Base-by-base conservation (phyloP, 2,113 vertebrate genomes). In the Brachypteracias leptosomus region DNA sequence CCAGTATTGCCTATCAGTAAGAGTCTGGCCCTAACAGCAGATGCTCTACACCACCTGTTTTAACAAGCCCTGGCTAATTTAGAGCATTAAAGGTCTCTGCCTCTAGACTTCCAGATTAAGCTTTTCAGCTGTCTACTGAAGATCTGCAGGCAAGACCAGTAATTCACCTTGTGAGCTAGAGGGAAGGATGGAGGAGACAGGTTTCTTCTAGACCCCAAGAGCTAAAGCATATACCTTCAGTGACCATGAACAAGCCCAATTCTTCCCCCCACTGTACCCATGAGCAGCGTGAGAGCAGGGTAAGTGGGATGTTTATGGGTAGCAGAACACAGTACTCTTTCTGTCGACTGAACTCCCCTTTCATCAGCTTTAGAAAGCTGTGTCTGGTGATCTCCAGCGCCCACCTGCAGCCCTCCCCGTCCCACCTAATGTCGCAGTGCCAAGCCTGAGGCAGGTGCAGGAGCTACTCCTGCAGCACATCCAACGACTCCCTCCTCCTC, bases 361-460 rank as follows among this genome's bases (percentile, higher is more conserved):
- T 1, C 5, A 0, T 40, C 62, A 28, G 51, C 70, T 51, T 12
- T 46, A 13, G 52, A 3, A 73, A n/a, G 29, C 0, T 5, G 42
- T 5, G 11, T 2, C 47, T 11, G 81, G 72, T 16, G 47, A 31
- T 42, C 58, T 13, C 28, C 81, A 29, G 71, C 28, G 58, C 57
- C 68, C 38, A 17, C 9, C 44, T 1, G 40, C 90, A 54, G 67
- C 62, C 51, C 40, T 40, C 24, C n/a, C 7, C 65, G 21, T 44
- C n/a, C 31, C 33, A 7, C 58, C 21, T 18, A 13, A 2, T 2
- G 54, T 15, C 6, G 1, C 63, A 33, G n/a, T 0, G 0, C n/a
- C 29, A 20, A 22, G 25, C 31, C 46, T 66, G 74, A 47, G 42
- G 38, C 16, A 42, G 52, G 18, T 21, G 35, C 29, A 38, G 54